Evolutionary conservation across 92 coral and sea anemone species (phyloP), one percentile per base, ranked within the genome.

Genomic region (Epizoanthus rinbou): DNA sequence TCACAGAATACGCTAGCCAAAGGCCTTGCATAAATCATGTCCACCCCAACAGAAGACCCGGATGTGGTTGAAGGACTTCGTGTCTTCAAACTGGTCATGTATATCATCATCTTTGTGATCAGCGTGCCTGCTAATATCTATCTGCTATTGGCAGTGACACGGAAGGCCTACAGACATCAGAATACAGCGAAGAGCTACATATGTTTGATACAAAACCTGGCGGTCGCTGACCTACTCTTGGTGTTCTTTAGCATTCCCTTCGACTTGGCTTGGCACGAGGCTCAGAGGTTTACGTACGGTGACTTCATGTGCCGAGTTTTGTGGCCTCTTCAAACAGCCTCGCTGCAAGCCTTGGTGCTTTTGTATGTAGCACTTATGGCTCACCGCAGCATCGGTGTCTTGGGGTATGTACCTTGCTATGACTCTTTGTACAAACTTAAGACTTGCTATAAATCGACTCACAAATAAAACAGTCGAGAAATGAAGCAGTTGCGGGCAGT

Each of bases 151-250:
- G 94, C 91, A 5, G 87, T 93, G 22, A 85, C 90, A 65, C 87
- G 97, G 68, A 94, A 95, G 75, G 85, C 87, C 54, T 74, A 88
- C 50, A 90, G 95, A 6, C 97, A 93, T 80, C 54, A 74, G 62
- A 88, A 86, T 60, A 91, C 98, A 6, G 91, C 98, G 8, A 88
- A 94, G 70, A 91, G 91, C 21, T 95, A 88, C 82, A 91, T 95
- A 54, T 84, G 83, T 53, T 76, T 95, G 16, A 89, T 95, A 87
- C 91, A 89, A 59, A 95, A 95, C 81, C 84, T 95, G 13, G 97
- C 92, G 15, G 75, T 90, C 0, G 94, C 98, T 74, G 94, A 92
- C 79, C 35, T 95, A 11, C 83, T 91, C 25, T 83, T 93, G 2
- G 91, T 95, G 57, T 62, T 93, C 13, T 52, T 85, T 16, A 83